Conservation (phyloP, 2,113 vertebrate species). For the Pachycephala philippinensis region DNA sequence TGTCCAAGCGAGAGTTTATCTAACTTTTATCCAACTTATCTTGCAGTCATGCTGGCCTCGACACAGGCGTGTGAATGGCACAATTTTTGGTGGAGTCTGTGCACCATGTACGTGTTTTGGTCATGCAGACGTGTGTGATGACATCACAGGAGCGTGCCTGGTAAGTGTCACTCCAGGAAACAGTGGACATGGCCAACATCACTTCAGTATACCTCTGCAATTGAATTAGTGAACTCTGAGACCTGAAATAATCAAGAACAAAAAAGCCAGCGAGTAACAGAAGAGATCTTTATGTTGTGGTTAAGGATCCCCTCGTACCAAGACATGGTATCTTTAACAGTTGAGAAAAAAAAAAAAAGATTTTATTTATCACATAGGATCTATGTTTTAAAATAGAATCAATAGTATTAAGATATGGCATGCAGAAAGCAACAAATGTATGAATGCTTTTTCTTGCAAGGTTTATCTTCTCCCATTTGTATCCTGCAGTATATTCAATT, state of each 20-base stretch:
- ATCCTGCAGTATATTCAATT: background rate
- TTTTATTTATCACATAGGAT: background rate
- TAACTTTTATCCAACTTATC: background rate
- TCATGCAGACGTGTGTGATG: conserved; percentile 77
- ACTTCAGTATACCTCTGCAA: background rate
- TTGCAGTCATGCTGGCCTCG: conserved; percentile 76
- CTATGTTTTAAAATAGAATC: background rate
- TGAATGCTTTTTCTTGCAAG: background rate
- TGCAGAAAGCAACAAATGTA: background rate
- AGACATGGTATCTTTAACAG: background rate
- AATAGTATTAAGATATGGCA: background rate
- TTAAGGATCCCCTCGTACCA: background rate
- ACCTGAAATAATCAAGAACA: background rate
- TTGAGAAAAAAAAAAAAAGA: background rate
- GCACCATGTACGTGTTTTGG: conserved; percentile 78
- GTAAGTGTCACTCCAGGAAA: conserved; percentile 62
- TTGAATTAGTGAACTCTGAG: background rate
- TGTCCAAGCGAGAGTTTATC: background rate
- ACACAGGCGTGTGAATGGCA: conserved; percentile 80
- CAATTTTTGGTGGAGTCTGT: conserved; percentile 78
- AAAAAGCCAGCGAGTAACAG: background rate
- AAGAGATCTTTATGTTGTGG: background rate
- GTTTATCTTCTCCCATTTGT: background rate
- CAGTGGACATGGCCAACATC: background rate
- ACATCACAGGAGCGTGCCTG: conserved; percentile 78